Evolutionary conservation across 2,888 invertebrate genomes (phyloP).

Genomic region (Heliothis peltigera): DNA sequence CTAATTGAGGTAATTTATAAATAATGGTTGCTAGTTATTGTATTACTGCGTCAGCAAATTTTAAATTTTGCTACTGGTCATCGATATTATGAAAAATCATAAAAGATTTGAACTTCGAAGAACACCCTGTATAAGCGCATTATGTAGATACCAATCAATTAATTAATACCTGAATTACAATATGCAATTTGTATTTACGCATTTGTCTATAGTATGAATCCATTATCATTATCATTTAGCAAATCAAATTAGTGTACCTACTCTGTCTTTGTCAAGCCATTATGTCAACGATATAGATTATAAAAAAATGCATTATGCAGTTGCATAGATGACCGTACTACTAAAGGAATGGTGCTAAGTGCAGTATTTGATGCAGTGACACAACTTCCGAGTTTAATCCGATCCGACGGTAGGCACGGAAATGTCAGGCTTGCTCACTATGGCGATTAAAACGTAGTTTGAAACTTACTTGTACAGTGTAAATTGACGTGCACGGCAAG

Average conservation of each 20-base stretch:
- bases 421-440: slow-evolving; percentile 5
- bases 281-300: not conserved
- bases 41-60: too few relatives aligned
- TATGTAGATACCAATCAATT: too few relatives aligned
- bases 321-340: slow-evolving; percentile 1
- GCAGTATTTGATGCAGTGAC: slow-evolving; percentile 20
- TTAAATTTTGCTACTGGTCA: too few relatives aligned
- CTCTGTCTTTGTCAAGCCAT: not conserved
- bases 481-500: slow-evolving; percentile 14
- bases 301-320: not conserved
- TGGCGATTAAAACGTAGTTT: not conserved
- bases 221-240: too few relatives aligned
- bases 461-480: slow-evolving; percentile 8
- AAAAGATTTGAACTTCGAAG: too few relatives aligned
- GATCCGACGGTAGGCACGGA: slow-evolving; percentile 2
- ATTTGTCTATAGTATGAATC: too few relatives aligned
- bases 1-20: too few relatives aligned
- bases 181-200: too few relatives aligned
- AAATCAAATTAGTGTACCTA: not conserved
- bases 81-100: too few relatives aligned
- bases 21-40: too few relatives aligned
- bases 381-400: slow-evolving; percentile 25
- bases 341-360: slow-evolving; percentile 25
- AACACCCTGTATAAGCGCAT: too few relatives aligned
- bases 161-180: too few relatives aligned